Conservation (phyloP, 2,888 invertebrate genomes). For the Parasteatoda lunata region DNA sequence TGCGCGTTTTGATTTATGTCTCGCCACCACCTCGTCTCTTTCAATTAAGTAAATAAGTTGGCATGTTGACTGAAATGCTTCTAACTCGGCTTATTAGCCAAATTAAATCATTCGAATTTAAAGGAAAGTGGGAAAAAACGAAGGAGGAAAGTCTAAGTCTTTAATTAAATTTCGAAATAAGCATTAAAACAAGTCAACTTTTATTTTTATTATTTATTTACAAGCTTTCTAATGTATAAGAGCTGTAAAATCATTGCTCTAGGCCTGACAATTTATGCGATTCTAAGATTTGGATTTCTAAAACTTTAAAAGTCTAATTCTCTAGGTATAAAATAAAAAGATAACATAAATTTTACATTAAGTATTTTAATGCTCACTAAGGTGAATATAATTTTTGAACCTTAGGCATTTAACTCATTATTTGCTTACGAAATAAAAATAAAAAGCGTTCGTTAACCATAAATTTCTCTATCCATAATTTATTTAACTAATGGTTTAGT, state of each 20-base stretch:
- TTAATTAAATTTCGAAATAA: conserved; percentile 60
- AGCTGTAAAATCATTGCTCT: conserved; percentile 4
- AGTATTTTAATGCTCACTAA: no score
- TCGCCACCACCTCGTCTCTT: conserved; percentile 57
- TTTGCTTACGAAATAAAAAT: no score
- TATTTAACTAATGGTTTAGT: no score
- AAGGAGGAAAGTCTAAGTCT: conserved; percentile 12
- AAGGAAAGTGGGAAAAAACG: conserved; percentile 30
- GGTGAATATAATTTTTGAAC: no score
- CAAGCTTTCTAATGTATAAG: conserved; percentile 17
- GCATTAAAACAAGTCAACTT: conserved; percentile 34
- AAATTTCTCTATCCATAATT: no score
- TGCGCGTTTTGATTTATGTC: conserved; percentile 60
- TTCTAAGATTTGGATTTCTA: no score
- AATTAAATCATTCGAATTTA: conserved; percentile 58
- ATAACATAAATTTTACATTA: no score
- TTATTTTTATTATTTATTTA: conserved; percentile 7
- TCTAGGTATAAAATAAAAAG: no score
- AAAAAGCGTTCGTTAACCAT: no score
- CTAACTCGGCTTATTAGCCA: conserved; percentile 40
- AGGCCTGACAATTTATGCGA: background rate
- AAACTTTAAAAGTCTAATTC: no score
- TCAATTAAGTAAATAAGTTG: conserved; percentile 65
- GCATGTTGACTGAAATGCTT: conserved; percentile 59
- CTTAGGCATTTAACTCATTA: no score